These are phyloP conservation scores for Cheirogaleus major DNA, from an alignment of 2,797 vertebrate species.

Conservation along the genomic window DNA sequence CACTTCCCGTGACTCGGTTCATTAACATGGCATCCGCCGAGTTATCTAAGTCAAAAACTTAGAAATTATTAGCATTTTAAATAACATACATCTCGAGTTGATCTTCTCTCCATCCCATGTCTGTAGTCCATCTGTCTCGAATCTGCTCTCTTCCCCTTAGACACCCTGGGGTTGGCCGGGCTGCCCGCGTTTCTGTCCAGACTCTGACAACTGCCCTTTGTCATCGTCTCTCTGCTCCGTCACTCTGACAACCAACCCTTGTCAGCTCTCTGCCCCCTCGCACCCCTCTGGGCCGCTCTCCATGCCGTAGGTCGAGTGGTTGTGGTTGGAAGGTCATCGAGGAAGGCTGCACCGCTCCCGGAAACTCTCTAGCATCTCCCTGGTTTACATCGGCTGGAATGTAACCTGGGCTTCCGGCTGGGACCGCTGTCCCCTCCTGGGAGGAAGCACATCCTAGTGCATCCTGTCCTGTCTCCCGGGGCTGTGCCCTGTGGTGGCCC, in stretches of 20 bases:
- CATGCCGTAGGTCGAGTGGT: neutral
- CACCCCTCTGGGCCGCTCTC: accelerated
- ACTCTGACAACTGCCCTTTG: neutral
- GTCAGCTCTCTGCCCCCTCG: too few species aligned
- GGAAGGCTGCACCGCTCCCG: accelerated
- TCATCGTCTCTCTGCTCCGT: neutral
- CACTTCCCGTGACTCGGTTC: neutral
- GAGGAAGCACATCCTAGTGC: too few species aligned
- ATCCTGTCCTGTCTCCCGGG: too few species aligned
- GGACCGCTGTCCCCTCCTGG: neutral
- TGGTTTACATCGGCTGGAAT: accelerated
- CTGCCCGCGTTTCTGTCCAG: neutral
- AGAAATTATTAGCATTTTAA: neutral
- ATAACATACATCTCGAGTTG: neutral
- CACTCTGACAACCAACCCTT: too few species aligned
- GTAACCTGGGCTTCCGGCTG: too few species aligned
- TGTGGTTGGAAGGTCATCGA: too few species aligned
- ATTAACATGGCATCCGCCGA: neutral
- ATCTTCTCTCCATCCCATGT: too few species aligned
- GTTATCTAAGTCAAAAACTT: neutral
- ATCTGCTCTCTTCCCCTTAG: too few species aligned
- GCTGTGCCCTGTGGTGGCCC: neutral
- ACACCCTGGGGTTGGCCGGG: too few species aligned
- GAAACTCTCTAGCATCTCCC: neutral
- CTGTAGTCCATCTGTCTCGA: neutral